Conservation (phyloP, 1,140 invertebrate genomes). For the Drosophila elegans region DNA sequence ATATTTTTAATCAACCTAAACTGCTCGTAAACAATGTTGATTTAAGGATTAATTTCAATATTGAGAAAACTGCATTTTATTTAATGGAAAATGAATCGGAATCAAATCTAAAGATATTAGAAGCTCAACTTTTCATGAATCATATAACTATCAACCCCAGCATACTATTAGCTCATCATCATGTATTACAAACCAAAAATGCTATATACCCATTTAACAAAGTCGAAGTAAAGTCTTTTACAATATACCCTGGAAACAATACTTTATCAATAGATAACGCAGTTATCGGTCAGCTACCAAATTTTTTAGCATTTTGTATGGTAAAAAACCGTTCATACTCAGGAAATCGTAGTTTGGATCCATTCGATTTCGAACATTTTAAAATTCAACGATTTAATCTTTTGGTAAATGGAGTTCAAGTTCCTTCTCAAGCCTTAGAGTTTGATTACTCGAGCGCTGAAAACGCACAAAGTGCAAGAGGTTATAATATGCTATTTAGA, state of each 20-base stretch:
- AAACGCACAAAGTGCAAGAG: constrained; percentile 1
- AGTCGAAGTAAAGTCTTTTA: background rate
- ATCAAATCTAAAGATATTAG: constrained; percentile 9
- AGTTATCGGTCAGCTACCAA: background rate
- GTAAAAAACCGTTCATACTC: background rate
- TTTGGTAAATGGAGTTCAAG: constrained; percentile 5
- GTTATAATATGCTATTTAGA: constrained; percentile 2
- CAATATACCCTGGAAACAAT: constrained; percentile 6
- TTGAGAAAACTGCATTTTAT: constrained; percentile 9
- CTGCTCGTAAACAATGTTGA: background rate
- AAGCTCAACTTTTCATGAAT: constrained; percentile 9
- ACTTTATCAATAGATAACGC: background rate
- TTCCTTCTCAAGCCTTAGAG: constrained; percentile 1
- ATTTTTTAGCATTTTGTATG: background rate
- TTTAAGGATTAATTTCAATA: constrained; percentile 2
- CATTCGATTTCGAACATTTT: constrained; percentile 1
- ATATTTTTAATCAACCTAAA: too few relatives aligned
- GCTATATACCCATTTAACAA: constrained; percentile 3
- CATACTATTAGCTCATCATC: background rate
- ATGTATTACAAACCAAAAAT: constrained; percentile 13
- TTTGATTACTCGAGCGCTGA: background rate
- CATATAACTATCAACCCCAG: background rate
- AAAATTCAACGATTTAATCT: constrained; percentile 8
- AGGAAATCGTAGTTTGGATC: background rate
- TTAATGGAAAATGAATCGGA: constrained; percentile 2